Base-by-base conservation (phyloP, 2,888 invertebrate species). In the Zhengitettix transpicula region DNA sequence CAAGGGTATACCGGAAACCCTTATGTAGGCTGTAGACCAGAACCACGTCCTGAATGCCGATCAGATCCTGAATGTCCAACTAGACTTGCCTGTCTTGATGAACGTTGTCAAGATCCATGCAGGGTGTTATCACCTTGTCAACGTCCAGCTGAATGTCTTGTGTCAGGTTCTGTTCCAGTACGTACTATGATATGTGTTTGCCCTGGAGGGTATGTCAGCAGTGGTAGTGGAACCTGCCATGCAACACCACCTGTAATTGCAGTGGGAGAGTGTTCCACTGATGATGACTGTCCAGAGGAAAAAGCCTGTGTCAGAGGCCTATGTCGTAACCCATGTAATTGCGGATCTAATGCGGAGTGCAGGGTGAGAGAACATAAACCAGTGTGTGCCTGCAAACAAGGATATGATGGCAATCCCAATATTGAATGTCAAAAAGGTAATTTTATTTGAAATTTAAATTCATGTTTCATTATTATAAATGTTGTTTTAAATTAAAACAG, bases 151-250 rank as follows among this genome's bases (percentile, higher is more conserved):
- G 81, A 81, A 64, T 93, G 93, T 69, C 82, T 84, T 72, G 90
- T 91, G 0, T 81, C 89, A 40, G 82, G 86, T 1, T 88, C 91
- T 8, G 72, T 85, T 40, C 91, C 93, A 0, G 87, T 92, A 9
- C 80, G 92, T 63, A 91, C 92, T 1, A 89, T 93, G 87, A 81
- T 90, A 47, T 94, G 93, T 70, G 82, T 89, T 5, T 94, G 94
- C 68, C 89, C 92, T 40, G 87, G 88, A 57, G 93, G 93, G 16
- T 92, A 89, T 67, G 82, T 90, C 7, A 89, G 87, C 72, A 86
- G 84, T 65, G 91, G 90, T 59, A 84, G 83, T 65, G 89, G 89
- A 56, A 81, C 85, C 52, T 90, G 91, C 69, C 82, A 84, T 62
- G 83, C 89, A 2, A 83, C 83, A n/a, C 80, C 80, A 52, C 77